A percentile compares a stretch with the other conserved stretches of the same genome.
Conservation (phyloP, 2,797 vertebrate species). For the Microctenopoma lineatum region DNA sequence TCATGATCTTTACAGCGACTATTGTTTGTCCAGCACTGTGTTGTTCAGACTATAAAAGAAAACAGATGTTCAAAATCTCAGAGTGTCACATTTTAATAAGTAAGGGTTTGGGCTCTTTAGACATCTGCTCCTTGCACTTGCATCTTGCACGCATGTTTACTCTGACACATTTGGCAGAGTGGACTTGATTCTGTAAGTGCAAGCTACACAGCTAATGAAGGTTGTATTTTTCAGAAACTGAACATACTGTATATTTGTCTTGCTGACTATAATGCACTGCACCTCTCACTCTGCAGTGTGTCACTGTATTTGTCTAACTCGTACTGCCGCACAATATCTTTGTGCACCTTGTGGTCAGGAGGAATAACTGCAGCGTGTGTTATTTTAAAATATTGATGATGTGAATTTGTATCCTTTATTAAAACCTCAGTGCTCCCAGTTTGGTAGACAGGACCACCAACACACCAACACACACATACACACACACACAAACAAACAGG, state of each 20-base stretch:
- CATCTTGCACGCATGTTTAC: background rate
- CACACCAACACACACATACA: too few species aligned
- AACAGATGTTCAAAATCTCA: constrained; percentile 24
- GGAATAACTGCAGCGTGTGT: too few species aligned
- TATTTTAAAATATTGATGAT: too few species aligned
- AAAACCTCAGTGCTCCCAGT: too few species aligned
- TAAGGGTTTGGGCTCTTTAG: background rate
- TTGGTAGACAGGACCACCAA: too few species aligned
- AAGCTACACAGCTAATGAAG: background rate
- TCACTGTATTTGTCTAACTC: too few species aligned
- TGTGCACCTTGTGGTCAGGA: too few species aligned
- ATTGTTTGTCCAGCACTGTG: background rate
- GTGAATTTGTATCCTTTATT: too few species aligned
- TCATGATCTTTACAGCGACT: background rate
- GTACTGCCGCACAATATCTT: too few species aligned
- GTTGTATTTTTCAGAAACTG: too few species aligned
- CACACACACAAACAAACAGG: too few species aligned
- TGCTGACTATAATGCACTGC: background rate
- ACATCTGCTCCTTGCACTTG: background rate
- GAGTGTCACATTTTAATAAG: background rate
- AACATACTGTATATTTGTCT: too few species aligned
- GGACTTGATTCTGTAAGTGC: background rate
- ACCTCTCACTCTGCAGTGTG: constrained; percentile 18
- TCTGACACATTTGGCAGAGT: background rate
- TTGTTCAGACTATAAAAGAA: constrained; percentile 10